phyloP scores from a whole-genome alignment of 1,140 invertebrate species.

The Bemisia tabaci region DNA sequence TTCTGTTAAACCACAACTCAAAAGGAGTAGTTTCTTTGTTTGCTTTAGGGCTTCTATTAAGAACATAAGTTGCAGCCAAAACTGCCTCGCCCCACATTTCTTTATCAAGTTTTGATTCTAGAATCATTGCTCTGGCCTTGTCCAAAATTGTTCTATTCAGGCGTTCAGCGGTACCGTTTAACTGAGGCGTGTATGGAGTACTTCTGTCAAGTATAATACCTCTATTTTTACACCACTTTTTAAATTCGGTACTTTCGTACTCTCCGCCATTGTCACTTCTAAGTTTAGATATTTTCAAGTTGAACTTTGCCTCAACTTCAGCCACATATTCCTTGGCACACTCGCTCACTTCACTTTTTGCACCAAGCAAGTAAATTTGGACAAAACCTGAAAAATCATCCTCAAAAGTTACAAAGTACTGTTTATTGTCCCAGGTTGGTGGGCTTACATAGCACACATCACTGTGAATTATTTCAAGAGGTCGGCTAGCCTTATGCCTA shows the following conservation, averaged over 20 bases:
- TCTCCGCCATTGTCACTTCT: conserved; percentile 15
- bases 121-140: conserved; percentile 23
- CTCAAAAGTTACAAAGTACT: conserved; percentile 28
- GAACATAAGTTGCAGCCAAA: conserved; percentile 3
- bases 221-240: conserved; percentile 19
- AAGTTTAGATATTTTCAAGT: conserved; percentile 4
- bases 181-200: conserved; percentile 22
- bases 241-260: conserved; percentile 13
- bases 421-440: conserved; percentile 23
- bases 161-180: conserved; percentile 29
- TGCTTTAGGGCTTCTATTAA: conserved; percentile 10
- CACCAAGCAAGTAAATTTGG: conserved; percentile 28
- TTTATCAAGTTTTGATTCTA: conserved; percentile 18
- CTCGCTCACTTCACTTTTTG: conserved; percentile 28
- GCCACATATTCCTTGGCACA: conserved; percentile 27
- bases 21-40: neutral
- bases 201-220: conserved; percentile 24
- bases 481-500: neutral
- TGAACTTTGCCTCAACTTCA: conserved; percentile 26
- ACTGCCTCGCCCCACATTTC: conserved; percentile 27
- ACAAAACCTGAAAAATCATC: conserved; percentile 29
- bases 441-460: conserved; percentile 26
- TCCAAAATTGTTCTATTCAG: conserved; percentile 25
- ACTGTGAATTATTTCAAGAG: conserved; percentile 7
- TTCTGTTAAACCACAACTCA: conserved; percentile 5